Conservation (phyloP, 2,888 invertebrate genomes). For the Leuctra nigra region DNA sequence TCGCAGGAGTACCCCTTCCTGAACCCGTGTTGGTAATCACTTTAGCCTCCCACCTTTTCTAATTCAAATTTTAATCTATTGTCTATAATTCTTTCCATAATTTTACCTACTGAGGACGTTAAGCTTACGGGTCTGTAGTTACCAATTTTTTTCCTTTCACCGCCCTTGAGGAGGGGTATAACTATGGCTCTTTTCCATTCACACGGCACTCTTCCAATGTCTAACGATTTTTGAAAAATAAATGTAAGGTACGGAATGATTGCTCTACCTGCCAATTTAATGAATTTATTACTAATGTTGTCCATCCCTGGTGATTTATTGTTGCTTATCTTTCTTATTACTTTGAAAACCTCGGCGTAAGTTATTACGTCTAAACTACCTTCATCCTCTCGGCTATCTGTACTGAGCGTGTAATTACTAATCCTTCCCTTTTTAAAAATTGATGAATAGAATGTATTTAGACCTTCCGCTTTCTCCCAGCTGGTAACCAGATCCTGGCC, state of each 20-base stretch:
- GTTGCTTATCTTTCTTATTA: neutral
- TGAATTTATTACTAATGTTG: neutral
- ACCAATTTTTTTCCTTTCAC: neutral
- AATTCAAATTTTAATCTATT: neutral
- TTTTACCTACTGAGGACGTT: neutral
- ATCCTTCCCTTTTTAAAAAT: neutral
- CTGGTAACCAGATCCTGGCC: neutral
- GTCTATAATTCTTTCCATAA: neutral
- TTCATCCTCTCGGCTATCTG: neutral
- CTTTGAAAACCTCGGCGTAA: neutral
- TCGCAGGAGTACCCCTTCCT: neutral
- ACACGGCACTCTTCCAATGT: neutral
- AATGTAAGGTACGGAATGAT: neutral
- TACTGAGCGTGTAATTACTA: too few species aligned
- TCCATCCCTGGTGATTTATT: neutral
- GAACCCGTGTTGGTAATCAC: neutral
- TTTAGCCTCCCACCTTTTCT: neutral
- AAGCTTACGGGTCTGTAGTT: neutral
- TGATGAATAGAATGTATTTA: neutral
- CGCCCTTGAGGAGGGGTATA: neutral
- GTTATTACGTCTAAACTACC: neutral
- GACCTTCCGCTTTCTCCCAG: neutral
- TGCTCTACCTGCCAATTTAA: neutral
- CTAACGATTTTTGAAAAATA: neutral
- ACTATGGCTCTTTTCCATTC: neutral